Evolutionary conservation across 1,140 invertebrate genomes (phyloP).

Genomic region (Batillaria attramentaria): DNA sequence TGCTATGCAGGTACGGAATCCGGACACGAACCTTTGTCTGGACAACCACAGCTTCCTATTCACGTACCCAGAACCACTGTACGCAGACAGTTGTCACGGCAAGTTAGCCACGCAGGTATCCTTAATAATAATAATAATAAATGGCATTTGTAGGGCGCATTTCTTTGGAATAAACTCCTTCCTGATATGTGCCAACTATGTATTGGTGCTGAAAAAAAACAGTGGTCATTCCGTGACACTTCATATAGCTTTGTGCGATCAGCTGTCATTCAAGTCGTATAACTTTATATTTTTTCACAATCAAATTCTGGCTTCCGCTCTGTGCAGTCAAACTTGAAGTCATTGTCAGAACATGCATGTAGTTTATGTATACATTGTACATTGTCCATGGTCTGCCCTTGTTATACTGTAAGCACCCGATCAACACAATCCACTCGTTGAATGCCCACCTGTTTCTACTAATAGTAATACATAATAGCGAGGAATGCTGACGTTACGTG

Average conservation of each 20-base stretch:
- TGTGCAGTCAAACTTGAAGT: not conserved
- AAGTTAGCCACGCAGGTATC: conserved; percentile 23
- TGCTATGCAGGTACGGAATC: conserved; percentile 24
- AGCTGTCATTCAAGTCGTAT: no score
- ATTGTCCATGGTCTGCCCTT: not conserved
- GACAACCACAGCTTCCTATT: conserved; percentile 26
- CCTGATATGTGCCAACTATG: not conserved
- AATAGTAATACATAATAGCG: no score
- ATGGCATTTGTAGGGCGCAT: no score
- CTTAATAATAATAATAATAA: no score
- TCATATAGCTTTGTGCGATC: no score
- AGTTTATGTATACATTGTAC: not conserved
- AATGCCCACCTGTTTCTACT: no score
- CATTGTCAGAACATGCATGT: not conserved
- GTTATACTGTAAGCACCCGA: not conserved
- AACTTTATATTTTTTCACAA: no score
- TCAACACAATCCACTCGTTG: no score
- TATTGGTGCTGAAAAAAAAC: not conserved
- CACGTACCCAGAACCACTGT: conserved; percentile 29
- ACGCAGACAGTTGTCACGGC: conserved; percentile 21
- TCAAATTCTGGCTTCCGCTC: no score
- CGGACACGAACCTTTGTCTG: conserved; percentile 10
- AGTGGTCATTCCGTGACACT: no score
- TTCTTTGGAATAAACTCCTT: no score
- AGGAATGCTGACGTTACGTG: not conserved